phyloP scores from a whole-genome alignment of 2,113 vertebrate genomes.

The Numenius arquata region DNA sequence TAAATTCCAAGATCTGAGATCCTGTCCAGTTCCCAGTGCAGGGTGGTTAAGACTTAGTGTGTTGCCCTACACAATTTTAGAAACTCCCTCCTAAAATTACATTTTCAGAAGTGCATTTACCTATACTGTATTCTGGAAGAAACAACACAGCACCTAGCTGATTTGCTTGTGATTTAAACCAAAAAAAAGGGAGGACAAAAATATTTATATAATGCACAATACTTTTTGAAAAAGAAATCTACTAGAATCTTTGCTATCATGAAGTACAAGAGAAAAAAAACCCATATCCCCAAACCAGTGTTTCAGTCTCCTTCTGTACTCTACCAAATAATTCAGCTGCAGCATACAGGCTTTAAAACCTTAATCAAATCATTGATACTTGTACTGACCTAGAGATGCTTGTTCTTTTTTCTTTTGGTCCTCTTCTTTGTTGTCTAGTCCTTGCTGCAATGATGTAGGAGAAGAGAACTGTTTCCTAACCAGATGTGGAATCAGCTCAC shows the following conservation, averaged over 20 bases:
- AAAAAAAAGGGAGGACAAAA: not conserved
- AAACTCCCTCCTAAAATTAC: not conserved
- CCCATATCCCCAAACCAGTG: not conserved
- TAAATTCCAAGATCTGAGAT: not conserved
- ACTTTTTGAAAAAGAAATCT: not conserved
- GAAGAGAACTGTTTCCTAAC: conserved; percentile 94
- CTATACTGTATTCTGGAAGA: not conserved
- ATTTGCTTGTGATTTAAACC: not conserved
- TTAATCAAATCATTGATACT: not conserved
- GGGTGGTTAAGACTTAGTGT: not conserved
- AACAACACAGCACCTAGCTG: not conserved
- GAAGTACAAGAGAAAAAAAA: not conserved
- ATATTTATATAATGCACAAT: not conserved
- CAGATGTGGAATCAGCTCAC: conserved; percentile 92
- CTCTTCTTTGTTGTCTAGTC: conserved; percentile 79
- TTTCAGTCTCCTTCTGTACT: not conserved
- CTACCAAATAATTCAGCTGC: not conserved
- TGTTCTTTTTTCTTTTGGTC: conserved; percentile 82
- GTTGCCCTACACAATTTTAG: not conserved
- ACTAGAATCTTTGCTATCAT: not conserved
- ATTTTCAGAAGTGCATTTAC: not conserved
- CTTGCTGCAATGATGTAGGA: conserved; percentile 69
- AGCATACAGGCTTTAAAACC: not conserved
- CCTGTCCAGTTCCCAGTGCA: not conserved
- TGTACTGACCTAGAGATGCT: conserved; percentile 69